Base-by-base conservation (phyloP, 2,113 vertebrate genomes). In the Neofelis nebulosa region DNA sequence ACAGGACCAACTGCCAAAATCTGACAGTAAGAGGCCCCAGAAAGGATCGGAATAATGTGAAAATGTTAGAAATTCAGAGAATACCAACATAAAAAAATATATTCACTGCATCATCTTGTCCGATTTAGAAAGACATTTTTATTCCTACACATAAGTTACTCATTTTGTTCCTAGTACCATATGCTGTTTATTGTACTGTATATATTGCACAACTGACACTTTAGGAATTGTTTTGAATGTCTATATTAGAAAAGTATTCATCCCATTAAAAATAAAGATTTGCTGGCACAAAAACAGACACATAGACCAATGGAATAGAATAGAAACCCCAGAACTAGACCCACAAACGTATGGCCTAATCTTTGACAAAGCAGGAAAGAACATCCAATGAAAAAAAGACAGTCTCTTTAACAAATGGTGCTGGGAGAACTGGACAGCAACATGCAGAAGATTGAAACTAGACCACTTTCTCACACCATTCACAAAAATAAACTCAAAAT, bases 61-160 rank as follows among this genome's bases (percentile, higher is more conserved):
- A 90, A 94, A 87, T 25, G 82, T n/a, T 73, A 85, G 27, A 38
- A 89, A 88, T 78, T 89, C 85, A 89, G 55, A 85, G 31, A 73
- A 50, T 65, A 87, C 21, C 38, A 80, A 89, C 7, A 31, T 25
- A 12, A 65, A 61, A 55, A 5, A 2, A 61, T 9, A 33, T 31
- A 45, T 8, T 36, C 21, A 55, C 33, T 12, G 15, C 29, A 52
- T 33, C 57, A 81, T n/a, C 1, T 23, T 68, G 27, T 52, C 29
- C 76, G 36, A 23, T 83, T n/a, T 52, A 69, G 19, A 84, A 50
- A 83, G 41, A 71, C 19, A 78, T 52, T 85, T 92, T 95, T 65
- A 57, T 87, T 61, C 71, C 10, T 52, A 14, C 8, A 69, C 15
- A n/a, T 45, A 41, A 89, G 33, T 61, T 68, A 61, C 33, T 2